A percentile compares a stretch with the other conserved stretches of the same genome.
Evolutionary conservation across 2,888 invertebrate species (phyloP).

Genomic region (Eustalomyia histrio): DNA sequence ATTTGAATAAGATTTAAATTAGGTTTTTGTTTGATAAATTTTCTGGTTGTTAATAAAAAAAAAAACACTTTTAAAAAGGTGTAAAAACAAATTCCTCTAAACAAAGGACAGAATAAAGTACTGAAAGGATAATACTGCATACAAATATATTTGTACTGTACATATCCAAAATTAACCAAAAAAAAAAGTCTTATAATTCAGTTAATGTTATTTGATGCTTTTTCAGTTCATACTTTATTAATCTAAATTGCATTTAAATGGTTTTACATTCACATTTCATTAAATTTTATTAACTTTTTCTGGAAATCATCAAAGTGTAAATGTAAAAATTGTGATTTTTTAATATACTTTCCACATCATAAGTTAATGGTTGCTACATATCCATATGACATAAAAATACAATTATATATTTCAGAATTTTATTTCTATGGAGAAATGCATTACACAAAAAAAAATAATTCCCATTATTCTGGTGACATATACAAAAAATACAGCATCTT

Average conservation of each 20-base stretch:
- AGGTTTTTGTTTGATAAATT: conserved; percentile 57
- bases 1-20: conserved; percentile 66
- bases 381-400: not conserved
- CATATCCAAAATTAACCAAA: too few relatives aligned
- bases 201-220: too few relatives aligned
- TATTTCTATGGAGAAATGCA: conserved; percentile 33
- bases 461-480: conserved; percentile 49
- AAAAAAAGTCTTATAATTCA: too few relatives aligned
- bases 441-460: conserved; percentile 4
- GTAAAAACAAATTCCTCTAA: not conserved
- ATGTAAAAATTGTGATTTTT: conserved; percentile 36
- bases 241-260: not conserved
- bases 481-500: conserved; percentile 22
- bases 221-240: not conserved
- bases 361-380: conserved; percentile 15
- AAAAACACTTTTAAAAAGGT: not conserved
- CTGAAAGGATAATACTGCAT: not conserved
- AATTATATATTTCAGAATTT: conserved; percentile 43
- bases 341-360: conserved; percentile 48
- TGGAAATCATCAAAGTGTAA: conserved; percentile 13
- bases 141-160: too few relatives aligned
- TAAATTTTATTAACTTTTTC: conserved; percentile 9
- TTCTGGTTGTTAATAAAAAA: conserved; percentile 39
- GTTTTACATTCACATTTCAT: conserved; percentile 39
- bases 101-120: not conserved